Percentiles rank a stretch among this genome's conserved stretches.
Evolutionary conservation across 2,888 invertebrate species (phyloP).

Genomic region (Chrysolina haemoptera): DNA sequence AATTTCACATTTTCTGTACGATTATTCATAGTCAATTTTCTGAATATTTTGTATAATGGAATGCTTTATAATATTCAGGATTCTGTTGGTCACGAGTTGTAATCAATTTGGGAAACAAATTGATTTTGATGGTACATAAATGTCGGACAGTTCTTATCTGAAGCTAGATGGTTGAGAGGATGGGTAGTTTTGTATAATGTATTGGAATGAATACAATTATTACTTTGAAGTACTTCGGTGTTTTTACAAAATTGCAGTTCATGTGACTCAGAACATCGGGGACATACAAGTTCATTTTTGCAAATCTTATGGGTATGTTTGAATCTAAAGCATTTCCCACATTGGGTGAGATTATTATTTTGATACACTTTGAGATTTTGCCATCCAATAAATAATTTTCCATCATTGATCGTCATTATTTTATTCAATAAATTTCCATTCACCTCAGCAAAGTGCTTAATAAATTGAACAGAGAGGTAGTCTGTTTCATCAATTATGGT

Average conservation of each 20-base stretch:
- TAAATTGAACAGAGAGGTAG: too few species aligned
- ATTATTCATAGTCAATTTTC: too few species aligned
- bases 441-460: neutral
- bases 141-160: neutral
- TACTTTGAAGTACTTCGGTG: neutral
- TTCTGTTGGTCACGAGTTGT: neutral
- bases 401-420: neutral
- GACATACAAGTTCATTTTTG: neutral
- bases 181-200: neutral
- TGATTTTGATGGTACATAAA: neutral
- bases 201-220: neutral
- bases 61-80: too few species aligned
- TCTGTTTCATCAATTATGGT: too few species aligned
- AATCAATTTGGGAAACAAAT: neutral
- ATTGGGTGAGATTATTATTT: neutral
- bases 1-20: too few species aligned
- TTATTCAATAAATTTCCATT: neutral
- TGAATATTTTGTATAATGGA: too few species aligned
- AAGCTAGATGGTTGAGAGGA: neutral
- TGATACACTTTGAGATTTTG: neutral
- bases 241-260: neutral
- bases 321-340: neutral
- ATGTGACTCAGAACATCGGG: neutral
- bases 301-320: slow-evolving; percentile 1
- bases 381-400: neutral